Base-by-base conservation (phyloP, 2,888 invertebrate species). In the Conistra vaccinii region DNA sequence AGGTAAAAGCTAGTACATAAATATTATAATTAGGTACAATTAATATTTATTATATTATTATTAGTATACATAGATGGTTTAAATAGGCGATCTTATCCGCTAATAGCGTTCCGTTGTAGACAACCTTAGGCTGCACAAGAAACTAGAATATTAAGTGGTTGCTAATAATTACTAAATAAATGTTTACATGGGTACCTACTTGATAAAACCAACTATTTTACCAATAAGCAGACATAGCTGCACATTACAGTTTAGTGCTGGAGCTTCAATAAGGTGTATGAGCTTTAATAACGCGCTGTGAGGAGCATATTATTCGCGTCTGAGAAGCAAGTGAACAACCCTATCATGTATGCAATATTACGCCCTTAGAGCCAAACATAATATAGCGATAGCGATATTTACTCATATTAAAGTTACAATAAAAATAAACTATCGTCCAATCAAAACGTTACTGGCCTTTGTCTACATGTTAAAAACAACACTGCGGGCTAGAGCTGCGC, bases 291-390 rank as follows among this genome's bases (percentile, higher is more conserved):
- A 68, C 51, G 65, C 39, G 65, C 65, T 71, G 60, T 20, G 65
- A 71, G 45, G 20, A 45, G 60, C 71, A 45, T 39, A 69, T 76
- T 73, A 80, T 66, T 71, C 60, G 48, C 53, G 68, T 73, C 70
- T 73, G 70, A 63, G 57, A 32, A 53, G 45, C 72, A 60, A 67
- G 72, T 39, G 58, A 57, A 69, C 68, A 61, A 53, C 79, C 35
- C 48, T 32, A 70, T 53, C 69, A 57, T 76, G 76, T 61, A 61
- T 70, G 76, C 65, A 70, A 83, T 83, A 83, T 82, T 32, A 73
- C 65, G 35, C 58, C 29, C 55, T 73, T 79, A 70, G 32, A 71
- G 32, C 35, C 26, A 32, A 60, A 76, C 26, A 68, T 60, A 26
- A 2, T 76, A 14, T 6, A 42, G 14, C 42, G 14, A 42, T 42